Evolutionary conservation across 1,140 invertebrate genomes (phyloP).

Genomic region (Meloidogyne floridensis): DNA sequence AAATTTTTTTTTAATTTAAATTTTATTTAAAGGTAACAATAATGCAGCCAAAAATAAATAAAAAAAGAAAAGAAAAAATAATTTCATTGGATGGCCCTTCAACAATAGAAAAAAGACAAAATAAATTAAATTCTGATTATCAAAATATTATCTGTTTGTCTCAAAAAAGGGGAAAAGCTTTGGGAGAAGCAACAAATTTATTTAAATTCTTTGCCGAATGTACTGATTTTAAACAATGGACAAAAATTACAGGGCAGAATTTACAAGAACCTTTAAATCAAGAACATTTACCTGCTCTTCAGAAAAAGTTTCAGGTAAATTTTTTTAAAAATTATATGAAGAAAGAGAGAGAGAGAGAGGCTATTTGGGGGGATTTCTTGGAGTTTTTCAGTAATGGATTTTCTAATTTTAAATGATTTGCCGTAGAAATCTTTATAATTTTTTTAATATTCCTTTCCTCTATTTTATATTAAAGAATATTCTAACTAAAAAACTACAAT

Average conservation of each 20-base stretch:
- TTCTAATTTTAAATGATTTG: background rate
- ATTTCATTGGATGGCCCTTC: constrained; percentile 71
- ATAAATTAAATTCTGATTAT: constrained; percentile 80
- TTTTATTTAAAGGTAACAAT: constrained; percentile 77
- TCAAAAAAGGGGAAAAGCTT: constrained; percentile 74
- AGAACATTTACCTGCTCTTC: constrained; percentile 88
- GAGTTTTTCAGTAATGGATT: background rate
- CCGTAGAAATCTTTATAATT: too few species aligned
- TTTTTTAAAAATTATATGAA: background rate
- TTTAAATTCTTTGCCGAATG: constrained; percentile 95
- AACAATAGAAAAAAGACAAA: constrained; percentile 80
- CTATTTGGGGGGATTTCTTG: background rate
- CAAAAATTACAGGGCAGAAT: constrained; percentile 88
- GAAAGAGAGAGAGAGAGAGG: background rate
- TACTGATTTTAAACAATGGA: constrained; percentile 96
- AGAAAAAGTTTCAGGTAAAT: constrained; percentile 82
- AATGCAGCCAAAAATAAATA: constrained; percentile 74
- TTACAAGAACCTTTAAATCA: constrained; percentile 80
- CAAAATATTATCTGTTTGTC: constrained; percentile 80
- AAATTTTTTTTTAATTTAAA: constrained; percentile 73
- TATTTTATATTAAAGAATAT: too few species aligned
- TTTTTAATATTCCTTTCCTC: too few species aligned
- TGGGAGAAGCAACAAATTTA: constrained; percentile 88
- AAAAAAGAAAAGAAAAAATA: constrained; percentile 52
- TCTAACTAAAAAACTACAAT: too few species aligned